phyloP scores from a whole-genome alignment of 2,888 invertebrate species.

The Syrphus vitripennis region DNA sequence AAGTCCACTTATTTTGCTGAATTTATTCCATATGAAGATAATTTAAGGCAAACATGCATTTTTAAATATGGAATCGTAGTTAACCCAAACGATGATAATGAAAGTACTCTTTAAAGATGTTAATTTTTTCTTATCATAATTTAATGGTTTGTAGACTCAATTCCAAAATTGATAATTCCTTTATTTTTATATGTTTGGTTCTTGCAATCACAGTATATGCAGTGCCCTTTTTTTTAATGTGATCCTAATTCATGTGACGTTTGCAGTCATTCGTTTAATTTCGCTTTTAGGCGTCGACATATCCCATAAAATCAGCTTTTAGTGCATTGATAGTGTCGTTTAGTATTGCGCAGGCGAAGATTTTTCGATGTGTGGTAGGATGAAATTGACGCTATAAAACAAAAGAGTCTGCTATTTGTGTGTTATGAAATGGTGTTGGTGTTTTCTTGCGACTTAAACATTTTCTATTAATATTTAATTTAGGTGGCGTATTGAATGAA shows the following conservation, averaged over 20 bases:
- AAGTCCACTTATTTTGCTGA: neutral
- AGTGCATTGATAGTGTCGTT: slow-evolving; percentile 10
- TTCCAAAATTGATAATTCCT: slow-evolving; percentile 59
- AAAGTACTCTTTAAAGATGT: neutral
- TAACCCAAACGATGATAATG: neutral
- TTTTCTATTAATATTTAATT: neutral
- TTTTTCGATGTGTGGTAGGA: slow-evolving; percentile 16
- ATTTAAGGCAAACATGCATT: neutral
- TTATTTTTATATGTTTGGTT: slow-evolving; percentile 6
- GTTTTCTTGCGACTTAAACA: slow-evolving; percentile 8
- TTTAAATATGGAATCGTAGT: neutral
- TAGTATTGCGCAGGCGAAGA: neutral
- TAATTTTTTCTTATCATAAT: neutral
- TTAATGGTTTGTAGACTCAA: slow-evolving; percentile 42
- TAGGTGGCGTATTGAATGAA: neutral
- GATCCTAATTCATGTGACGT: neutral
- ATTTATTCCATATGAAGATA: neutral
- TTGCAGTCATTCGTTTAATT: neutral
- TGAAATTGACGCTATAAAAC: slow-evolving; percentile 25
- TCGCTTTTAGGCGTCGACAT: neutral
- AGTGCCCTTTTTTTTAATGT: neutral
- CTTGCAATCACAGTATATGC: neutral
- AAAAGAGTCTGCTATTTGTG: slow-evolving; percentile 3
- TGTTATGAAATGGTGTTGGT: slow-evolving; percentile 32
- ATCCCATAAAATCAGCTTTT: neutral